Evolutionary conservation across 1,140 invertebrate genomes (phyloP), one percentile per base, ranked within the genome.

Genomic region (Tachypleus tridentatus): DNA sequence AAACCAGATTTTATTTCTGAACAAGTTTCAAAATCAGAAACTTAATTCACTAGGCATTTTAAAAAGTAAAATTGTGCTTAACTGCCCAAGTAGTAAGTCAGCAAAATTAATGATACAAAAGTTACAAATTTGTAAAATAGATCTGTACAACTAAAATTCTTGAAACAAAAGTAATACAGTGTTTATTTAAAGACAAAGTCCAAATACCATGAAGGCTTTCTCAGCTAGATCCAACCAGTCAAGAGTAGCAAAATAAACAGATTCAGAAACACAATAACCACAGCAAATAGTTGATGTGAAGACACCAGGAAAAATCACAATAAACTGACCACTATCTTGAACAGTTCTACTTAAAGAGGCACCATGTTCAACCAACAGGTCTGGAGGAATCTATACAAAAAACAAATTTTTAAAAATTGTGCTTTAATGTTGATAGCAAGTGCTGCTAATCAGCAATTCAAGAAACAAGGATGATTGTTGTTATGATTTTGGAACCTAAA

Each of bases 231-330:
- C 80, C 4, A 97, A 76, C 90, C 92, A 97, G 0, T 84, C 82
- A 9, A 83, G 78, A n/a, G 87, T 85, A 3, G 91, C 93, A 74
- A 93, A 96, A 73, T 93, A 95, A 0, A 95, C 91, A 73, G 91
- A 94, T 75, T 97, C 94, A 0, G 91, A 93, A 0, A 95, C 85
- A 4, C 87, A 85, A 75, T 91, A 96, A 3, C 93, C 92, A 3
- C 91, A 93, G 69, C 87, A 88, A 66, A 97, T 83, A 53, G 87
- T 91, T 0, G 89, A 89, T 0, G 91, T 93, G 73, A 93, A 95
- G 0, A 89, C 87, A 73, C 89, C 85, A 0, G 93, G 91, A 76
- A 94, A 94, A 1, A 97, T 88, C 3, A 97, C 81, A 62, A 97
- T 85, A 76, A 91, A 95, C 75, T 97, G 87, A 4, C 92, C 89